A percentile compares a stretch with the other conserved stretches of the same genome.
phyloP scores from a whole-genome alignment of 1,140 invertebrate genomes.

The Eueides isabella region DNA sequence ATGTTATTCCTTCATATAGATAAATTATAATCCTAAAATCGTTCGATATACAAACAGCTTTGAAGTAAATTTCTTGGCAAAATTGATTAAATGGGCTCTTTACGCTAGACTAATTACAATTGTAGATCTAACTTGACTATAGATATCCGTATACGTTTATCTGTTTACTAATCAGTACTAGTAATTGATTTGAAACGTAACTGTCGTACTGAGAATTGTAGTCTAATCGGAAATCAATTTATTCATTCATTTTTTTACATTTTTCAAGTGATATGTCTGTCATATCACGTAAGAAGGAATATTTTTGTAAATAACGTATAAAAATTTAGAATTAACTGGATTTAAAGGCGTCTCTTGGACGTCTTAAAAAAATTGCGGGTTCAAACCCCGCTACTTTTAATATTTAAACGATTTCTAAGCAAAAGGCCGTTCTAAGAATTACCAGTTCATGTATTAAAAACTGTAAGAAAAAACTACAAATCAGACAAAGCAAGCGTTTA shows the following conservation, averaged over 20 bases:
- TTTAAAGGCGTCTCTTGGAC: no score
- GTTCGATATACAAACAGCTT: background rate
- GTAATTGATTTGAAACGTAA: background rate
- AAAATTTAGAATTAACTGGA: no score
- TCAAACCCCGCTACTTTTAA: no score
- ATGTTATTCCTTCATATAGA: background rate
- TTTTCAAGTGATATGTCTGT: no score
- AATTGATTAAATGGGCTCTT: background rate
- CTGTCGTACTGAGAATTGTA: background rate
- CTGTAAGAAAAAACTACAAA: background rate
- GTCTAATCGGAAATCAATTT: background rate
- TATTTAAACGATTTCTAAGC: no score
- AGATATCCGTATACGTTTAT: background rate
- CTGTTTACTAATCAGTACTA: background rate
- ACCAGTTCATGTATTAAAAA: no score
- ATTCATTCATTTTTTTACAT: background rate
- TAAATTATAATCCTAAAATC: background rate
- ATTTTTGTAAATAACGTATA: no score
- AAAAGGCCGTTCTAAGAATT: no score
- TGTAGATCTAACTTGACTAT: background rate
- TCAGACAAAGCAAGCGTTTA: background rate
- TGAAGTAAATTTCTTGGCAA: background rate
- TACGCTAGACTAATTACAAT: conserved; percentile 8
- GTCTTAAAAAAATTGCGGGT: no score
- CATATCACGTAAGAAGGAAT: no score